Conservation (phyloP, 2,797 vertebrate species). For the Trachurus trachurus region DNA sequence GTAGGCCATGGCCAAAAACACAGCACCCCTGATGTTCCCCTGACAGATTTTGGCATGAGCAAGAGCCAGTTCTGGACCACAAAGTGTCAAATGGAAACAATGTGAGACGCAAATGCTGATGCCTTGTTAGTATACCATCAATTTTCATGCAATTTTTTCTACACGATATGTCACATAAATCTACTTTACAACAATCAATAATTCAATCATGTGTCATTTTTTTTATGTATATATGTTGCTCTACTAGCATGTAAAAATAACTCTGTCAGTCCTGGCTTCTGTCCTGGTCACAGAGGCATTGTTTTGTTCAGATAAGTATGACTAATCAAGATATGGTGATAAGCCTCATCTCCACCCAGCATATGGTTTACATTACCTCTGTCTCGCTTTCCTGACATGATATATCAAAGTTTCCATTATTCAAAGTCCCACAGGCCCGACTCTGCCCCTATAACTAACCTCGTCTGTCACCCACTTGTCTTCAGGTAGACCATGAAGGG, state of each 20-base stretch:
- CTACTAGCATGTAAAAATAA: not conserved
- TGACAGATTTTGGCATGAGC: conserved; percentile 56
- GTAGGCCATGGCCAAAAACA: conserved; percentile 73
- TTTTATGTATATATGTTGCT: conserved; percentile 5
- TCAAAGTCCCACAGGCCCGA: conserved; percentile 51
- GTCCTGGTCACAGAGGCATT: conserved; percentile 45
- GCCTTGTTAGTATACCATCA: conserved; percentile 28
- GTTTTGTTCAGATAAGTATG: conserved; percentile 53
- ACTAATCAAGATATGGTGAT: conserved; percentile 72
- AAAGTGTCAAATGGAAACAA: conserved; percentile 46
- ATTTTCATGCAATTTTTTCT: conserved; percentile 20
- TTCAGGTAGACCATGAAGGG: conserved; percentile 63
- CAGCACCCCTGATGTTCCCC: conserved; percentile 74
- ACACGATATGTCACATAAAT: not conserved
- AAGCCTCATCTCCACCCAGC: conserved; percentile 64
- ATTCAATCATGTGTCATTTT: not conserved
- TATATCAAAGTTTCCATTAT: conserved; percentile 72
- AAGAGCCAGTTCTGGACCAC: conserved; percentile 32
- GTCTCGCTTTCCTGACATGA: conserved; percentile 56
- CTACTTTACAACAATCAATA: conserved; percentile 12
- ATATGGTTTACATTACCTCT: conserved; percentile 79
- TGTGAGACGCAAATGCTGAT: conserved; percentile 41
- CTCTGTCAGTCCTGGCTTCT: conserved; percentile 26
- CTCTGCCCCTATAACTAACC: conserved; percentile 68
- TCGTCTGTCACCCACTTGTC: conserved; percentile 74